phyloP scores from a whole-genome alignment of 2,888 invertebrate species.

The Cotesia congregata region DNA sequence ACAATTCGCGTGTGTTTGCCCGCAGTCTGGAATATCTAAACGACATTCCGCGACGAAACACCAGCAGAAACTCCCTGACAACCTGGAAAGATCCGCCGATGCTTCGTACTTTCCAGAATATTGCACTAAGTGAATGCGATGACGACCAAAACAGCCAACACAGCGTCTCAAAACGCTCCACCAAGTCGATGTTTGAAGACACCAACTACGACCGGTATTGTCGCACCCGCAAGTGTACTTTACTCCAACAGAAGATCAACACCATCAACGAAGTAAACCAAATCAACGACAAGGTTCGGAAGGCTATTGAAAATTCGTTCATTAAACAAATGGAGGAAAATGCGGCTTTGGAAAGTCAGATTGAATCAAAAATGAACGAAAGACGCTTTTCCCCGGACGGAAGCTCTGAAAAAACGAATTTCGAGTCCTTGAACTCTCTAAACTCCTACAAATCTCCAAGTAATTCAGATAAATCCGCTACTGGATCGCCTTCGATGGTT shows the following conservation, averaged over 20 bases:
- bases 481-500: conserved; percentile 38
- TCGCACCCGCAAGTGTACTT: conserved; percentile 38
- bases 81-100: conserved; percentile 60
- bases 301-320: conserved; percentile 66
- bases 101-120: conserved; percentile 57
- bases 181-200: conserved; percentile 64
- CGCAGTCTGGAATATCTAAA: conserved; percentile 56
- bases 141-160: conserved; percentile 58
- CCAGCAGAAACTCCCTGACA: conserved; percentile 41
- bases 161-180: conserved; percentile 61
- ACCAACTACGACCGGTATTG: conserved; percentile 52
- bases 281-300: conserved; percentile 62
- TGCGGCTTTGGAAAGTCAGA: conserved; percentile 51
- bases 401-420: conserved; percentile 33
- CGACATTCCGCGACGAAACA: conserved; percentile 55
- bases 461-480: conserved; percentile 45
- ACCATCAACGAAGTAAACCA: conserved; percentile 44
- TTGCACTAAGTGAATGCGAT: conserved; percentile 62
- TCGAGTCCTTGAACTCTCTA: conserved; percentile 26
- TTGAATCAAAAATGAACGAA: conserved; percentile 14
- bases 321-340: conserved; percentile 65
- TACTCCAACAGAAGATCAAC: background rate
- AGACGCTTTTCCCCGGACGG: conserved; percentile 30
- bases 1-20: conserved; percentile 51
- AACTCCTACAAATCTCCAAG: conserved; percentile 33